Evolutionary conservation across 2,797 vertebrate species (phyloP).

Genomic region (Acomys russatus): DNA sequence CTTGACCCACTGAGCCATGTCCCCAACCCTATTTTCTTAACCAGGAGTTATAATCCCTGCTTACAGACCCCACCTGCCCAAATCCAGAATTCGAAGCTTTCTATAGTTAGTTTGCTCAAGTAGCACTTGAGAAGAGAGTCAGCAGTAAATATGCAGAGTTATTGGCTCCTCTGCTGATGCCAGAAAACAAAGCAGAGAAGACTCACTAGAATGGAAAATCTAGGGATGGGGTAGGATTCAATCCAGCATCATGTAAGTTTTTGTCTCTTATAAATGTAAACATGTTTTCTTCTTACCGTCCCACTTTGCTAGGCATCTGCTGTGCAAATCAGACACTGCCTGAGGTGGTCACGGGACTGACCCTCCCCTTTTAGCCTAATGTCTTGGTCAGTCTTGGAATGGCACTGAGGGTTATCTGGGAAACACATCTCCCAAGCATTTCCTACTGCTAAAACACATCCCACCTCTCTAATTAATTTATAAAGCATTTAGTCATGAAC

Average conservation of each 20-base stretch:
- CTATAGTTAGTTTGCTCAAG: background rate
- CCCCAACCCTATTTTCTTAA: background rate
- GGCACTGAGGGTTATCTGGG: background rate
- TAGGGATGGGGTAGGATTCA: background rate
- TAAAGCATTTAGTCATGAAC: background rate
- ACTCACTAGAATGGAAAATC: conserved; percentile 46
- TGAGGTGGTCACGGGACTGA: background rate
- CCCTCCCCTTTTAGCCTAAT: background rate
- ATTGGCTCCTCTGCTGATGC: background rate
- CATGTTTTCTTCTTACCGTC: background rate
- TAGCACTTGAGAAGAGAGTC: conserved; percentile 17
- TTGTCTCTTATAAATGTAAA: background rate
- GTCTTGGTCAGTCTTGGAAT: background rate
- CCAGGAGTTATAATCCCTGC: conserved; percentile 17
- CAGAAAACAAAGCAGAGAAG: conserved; percentile 31
- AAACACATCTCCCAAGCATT: background rate
- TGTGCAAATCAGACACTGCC: background rate
- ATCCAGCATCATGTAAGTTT: background rate
- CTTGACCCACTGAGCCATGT: background rate
- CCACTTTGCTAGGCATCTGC: background rate
- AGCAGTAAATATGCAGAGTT: background rate
- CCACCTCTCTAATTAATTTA: background rate
- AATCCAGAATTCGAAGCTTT: conserved; percentile 1
- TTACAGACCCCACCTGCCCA: background rate
- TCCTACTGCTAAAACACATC: background rate